Evolutionary conservation across 2,797 vertebrate genomes (phyloP).

Genomic region (Acanthiza pusilla): DNA sequence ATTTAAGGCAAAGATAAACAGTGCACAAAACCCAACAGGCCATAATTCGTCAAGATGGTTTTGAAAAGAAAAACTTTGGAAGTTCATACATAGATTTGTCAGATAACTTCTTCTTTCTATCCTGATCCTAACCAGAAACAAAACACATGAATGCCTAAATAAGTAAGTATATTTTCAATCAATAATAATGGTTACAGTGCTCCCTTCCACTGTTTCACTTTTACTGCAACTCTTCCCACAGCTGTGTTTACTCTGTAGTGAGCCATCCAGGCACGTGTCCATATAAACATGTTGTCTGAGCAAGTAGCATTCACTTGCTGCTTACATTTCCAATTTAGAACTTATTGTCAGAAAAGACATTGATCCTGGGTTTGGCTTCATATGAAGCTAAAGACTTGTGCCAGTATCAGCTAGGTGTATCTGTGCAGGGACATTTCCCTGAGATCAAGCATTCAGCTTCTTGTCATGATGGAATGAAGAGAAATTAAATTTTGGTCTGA

Average conservation of each 20-base stretch:
- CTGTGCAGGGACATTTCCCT: background rate
- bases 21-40: background rate
- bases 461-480: background rate
- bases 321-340: background rate
- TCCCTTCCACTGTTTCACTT: background rate
- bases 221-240: background rate
- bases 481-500: background rate
- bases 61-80: background rate
- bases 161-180: background rate
- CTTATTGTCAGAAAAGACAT: background rate
- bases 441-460: background rate
- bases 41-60: background rate
- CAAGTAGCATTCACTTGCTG: background rate
- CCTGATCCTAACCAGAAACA: background rate
- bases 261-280: background rate
- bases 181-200: background rate
- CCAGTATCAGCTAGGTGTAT: background rate
- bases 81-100: background rate
- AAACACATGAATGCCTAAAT: background rate
- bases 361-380: background rate
- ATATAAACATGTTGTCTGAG: background rate
- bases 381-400: background rate
- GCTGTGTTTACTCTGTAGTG: background rate
- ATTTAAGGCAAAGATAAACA: background rate
- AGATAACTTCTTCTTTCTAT: background rate